Conservation (phyloP, 2,888 invertebrate genomes). For the Pandemis heparana region DNA sequence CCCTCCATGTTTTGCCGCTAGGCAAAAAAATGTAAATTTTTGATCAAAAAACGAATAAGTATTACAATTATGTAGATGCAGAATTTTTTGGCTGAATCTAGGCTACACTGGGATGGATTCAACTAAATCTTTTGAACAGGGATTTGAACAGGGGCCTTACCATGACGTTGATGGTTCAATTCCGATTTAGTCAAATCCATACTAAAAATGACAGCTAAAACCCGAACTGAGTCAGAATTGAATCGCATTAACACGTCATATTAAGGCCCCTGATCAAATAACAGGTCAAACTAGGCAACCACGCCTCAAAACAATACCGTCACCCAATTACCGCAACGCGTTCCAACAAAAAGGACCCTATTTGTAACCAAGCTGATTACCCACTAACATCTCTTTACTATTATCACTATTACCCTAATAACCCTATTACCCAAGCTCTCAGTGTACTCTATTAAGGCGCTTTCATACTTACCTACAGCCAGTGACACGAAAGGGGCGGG, state of each 20-base stretch:
- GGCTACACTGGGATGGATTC: no score
- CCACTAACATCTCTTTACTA: constrained; percentile 19
- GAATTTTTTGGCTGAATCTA: no score
- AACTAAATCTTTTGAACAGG: no score
- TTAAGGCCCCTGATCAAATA: not conserved
- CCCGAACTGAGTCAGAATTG: no score
- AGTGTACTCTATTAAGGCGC: constrained; percentile 35
- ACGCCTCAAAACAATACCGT: not conserved
- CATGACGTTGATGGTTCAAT: no score
- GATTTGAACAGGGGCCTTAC: no score
- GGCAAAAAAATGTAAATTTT: no score
- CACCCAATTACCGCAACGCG: not conserved
- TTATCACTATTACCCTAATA: constrained; percentile 22
- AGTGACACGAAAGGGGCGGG: constrained; percentile 39
- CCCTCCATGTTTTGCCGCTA: no score
- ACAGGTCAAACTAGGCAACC: not conserved
- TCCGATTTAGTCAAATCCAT: no score
- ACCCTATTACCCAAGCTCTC: constrained; percentile 29
- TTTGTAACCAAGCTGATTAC: constrained; percentile 21
- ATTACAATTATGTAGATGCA: no score
- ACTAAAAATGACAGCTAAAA: no score
- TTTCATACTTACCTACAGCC: constrained; percentile 40
- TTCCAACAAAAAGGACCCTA: not conserved
- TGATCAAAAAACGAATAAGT: no score
- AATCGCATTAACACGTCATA: not conserved